Conservation (phyloP, 2,113 vertebrate genomes). For the Rhinogobius similis region DNA sequence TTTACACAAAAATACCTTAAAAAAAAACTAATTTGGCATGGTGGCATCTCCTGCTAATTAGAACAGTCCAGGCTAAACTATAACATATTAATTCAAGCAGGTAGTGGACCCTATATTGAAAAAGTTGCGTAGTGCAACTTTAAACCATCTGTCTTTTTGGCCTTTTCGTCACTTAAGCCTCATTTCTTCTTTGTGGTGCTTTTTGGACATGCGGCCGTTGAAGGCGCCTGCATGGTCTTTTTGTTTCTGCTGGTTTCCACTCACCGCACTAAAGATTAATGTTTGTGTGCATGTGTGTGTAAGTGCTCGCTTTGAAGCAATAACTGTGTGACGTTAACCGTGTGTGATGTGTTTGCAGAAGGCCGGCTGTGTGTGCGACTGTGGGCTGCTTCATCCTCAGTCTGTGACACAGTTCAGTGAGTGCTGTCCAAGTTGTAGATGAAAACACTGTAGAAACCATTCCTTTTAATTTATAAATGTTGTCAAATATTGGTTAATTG, state of each 20-base stretch:
- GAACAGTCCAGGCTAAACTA: too few species aligned
- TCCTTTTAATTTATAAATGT: slow-evolving; percentile 50
- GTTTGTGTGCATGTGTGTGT: slow-evolving; percentile 12
- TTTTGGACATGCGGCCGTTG: slow-evolving; percentile 31
- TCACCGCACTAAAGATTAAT: slow-evolving; percentile 42
- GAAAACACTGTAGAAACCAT: slow-evolving; percentile 41
- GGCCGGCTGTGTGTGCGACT: slow-evolving; percentile 22
- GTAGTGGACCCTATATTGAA: too few species aligned
- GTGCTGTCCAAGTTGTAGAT: slow-evolving; percentile 22
- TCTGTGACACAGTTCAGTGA: too few species aligned
- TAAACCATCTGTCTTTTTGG: neutral
- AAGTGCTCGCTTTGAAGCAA: slow-evolving; percentile 57
- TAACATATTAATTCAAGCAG: too few species aligned
- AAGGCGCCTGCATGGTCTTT: slow-evolving; percentile 33
- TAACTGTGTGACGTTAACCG: slow-evolving; percentile 47
- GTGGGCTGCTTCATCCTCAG: too few species aligned
- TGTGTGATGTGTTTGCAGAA: too few species aligned
- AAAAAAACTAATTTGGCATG: too few species aligned
- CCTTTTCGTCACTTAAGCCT: neutral
- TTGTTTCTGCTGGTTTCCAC: slow-evolving; percentile 41
- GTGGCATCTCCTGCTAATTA: too few species aligned
- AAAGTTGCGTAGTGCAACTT: too few species aligned
- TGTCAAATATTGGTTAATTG: slow-evolving; percentile 47
- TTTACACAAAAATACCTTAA: too few species aligned
- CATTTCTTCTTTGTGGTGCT: slow-evolving; percentile 47